Base-by-base conservation (phyloP, 2,797 vertebrate species). In the Gambusia yucatana region DNA sequence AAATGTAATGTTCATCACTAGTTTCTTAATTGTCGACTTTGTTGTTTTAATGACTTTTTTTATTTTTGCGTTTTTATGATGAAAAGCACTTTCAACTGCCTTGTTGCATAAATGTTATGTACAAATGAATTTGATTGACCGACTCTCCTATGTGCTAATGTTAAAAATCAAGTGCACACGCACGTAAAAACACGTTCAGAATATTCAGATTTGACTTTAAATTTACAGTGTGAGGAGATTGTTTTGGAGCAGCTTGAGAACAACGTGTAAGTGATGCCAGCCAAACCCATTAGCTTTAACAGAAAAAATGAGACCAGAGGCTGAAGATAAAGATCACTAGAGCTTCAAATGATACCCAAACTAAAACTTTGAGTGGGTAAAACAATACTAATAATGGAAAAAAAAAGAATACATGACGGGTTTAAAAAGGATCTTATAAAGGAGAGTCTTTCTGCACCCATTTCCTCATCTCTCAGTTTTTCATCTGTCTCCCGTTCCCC, bases 251-350 rank as follows among this genome's bases (percentile, higher is more conserved):
- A 82, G 88, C 85, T 92, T 83, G 87, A 88, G 80, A 90, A 88
- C 86, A 88, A 88, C 87, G 87, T 87, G 88, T 86, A 88, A 90
- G 84, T 50, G 82, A 80, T 81, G 89, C 84, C 87, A 88, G 83
- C 87, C 85, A 82, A 89, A 82, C 72, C 89, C 92, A 86, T 92
- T 92, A 91, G 88, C 88, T 90, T 87, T 87, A 82, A 92, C 92
- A 86, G 84, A 77, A 88, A 88, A 92, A 86, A 86, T 80, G 87
- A 91, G 84, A 88, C 79, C 22, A 75, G 77, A 78, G 79, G 81
- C 84, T 80, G 14, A 70, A 77, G 84, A 85, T 47, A 70, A 82
- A 87, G 76, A 83, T 73, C n/a, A 28, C 4, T 22, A 73, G 70
- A 11, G 48, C 6, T 47, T 83, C 44, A 75, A 77, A 78, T 69